Conservation (phyloP, 2,113 vertebrate species). For the Helogale parvula region DNA sequence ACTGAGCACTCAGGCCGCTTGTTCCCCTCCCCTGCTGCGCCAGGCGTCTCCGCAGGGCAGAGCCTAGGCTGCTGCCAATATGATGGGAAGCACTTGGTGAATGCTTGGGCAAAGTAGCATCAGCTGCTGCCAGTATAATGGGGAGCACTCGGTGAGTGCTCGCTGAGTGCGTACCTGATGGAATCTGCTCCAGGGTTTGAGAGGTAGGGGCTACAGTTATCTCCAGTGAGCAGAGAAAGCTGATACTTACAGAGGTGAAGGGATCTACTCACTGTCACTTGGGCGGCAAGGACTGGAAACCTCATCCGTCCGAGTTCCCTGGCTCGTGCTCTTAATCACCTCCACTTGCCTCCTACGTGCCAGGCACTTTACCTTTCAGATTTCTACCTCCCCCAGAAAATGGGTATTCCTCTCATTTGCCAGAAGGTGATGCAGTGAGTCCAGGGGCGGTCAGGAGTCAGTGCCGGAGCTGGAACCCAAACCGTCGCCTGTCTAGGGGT, state of each 20-base stretch:
- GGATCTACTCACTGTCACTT: not conserved
- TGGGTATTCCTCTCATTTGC: not conserved
- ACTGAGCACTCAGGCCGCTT: not conserved
- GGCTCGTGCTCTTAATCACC: not conserved
- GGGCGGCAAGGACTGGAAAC: not conserved
- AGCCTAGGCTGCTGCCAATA: too few species aligned
- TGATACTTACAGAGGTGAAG: not conserved
- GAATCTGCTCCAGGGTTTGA: not conserved
- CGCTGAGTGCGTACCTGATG: too few species aligned
- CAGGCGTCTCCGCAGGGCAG: not conserved
- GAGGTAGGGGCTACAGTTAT: not conserved
- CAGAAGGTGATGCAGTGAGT: not conserved
- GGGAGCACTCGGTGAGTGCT: too few species aligned
- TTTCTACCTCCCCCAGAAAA: not conserved
- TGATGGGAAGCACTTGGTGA: not conserved
- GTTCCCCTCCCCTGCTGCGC: not conserved
- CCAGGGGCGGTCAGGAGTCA: not conserved
- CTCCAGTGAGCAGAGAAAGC: not conserved
- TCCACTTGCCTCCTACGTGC: not conserved
- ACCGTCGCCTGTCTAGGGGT: not conserved
- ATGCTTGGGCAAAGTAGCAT: not conserved
- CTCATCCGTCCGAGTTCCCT: too few species aligned
- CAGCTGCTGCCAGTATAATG: not conserved
- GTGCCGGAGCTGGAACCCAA: not conserved
- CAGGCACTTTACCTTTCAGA: not conserved